These are phyloP conservation scores for Oreochromis aureus DNA, from an alignment of 2,113 vertebrate genomes.

Conservation along the genomic window DNA sequence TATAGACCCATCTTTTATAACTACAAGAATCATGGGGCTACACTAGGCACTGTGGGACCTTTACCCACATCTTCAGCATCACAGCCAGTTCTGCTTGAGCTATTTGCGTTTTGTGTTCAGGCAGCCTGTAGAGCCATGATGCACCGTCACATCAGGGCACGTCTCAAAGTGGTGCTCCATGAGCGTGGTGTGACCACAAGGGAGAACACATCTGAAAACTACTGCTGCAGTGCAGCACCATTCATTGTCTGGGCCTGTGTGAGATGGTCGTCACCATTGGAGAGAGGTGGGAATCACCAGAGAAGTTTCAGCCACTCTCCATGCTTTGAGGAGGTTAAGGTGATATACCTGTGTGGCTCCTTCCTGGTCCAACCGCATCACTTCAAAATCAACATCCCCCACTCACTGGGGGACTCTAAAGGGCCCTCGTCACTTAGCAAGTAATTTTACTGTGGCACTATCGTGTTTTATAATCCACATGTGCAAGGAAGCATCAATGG, in stretches of 20 bases:
- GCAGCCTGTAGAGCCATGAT: not conserved
- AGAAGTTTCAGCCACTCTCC: not conserved
- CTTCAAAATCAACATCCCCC: not conserved
- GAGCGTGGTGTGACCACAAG: not conserved
- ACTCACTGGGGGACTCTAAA: not conserved
- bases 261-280: fast-evolving
- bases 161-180: not conserved
- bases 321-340: not conserved
- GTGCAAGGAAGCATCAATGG: not conserved
- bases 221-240: not conserved
- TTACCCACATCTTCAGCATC: not conserved
- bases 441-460: not conserved
- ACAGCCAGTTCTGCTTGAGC: not conserved
- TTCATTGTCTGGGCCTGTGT: not conserved
- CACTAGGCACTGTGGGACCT: not conserved
- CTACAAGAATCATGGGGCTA: not conserved
- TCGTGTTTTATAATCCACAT: not conserved
- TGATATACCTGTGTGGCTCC: not conserved
- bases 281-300: not conserved
- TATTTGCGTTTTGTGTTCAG: not conserved
- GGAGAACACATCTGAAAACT: not conserved
- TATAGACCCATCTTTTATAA: not conserved
- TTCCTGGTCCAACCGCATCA: not conserved
- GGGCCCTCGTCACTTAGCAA: not conserved
- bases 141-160: not conserved